A percentile compares a stretch with the other conserved stretches of the same genome.
phyloP scores from a whole-genome alignment of 1,140 invertebrate species.

The Lysiphlebus fabarum region DNA sequence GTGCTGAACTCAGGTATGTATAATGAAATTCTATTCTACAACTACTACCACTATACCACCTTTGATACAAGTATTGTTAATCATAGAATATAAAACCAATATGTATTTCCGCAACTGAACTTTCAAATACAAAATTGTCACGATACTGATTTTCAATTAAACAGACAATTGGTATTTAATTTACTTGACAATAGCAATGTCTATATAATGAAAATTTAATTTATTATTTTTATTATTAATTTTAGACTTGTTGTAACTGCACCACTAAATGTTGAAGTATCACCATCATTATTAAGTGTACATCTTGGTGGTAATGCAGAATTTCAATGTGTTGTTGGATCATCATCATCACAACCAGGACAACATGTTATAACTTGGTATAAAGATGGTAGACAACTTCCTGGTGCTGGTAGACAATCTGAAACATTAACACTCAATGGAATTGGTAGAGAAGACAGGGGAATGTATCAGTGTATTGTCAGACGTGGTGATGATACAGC shows the following conservation, averaged over 20 bases:
- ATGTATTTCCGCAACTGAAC: neutral
- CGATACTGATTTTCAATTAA: conserved; percentile 7
- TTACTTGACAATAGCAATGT: neutral
- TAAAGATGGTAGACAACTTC: conserved; percentile 71
- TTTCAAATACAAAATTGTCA: neutral
- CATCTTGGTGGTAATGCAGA: conserved; percentile 74
- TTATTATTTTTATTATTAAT: conserved; percentile 16
- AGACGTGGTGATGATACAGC: conserved; percentile 71
- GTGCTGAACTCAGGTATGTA: conserved; percentile 60
- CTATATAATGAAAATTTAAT: neutral
- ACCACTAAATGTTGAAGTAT: conserved; percentile 69
- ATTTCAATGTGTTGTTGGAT: conserved; percentile 65
- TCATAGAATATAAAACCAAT: neutral
- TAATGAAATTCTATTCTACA: neutral
- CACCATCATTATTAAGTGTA: conserved; percentile 68
- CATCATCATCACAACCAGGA: conserved; percentile 51
- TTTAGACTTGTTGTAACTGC: conserved; percentile 63
- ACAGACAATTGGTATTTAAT: conserved; percentile 7
- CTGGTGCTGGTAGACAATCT: conserved; percentile 63
- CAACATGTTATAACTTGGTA: conserved; percentile 66
- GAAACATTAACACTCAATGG: conserved; percentile 65
- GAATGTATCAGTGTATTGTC: conserved; percentile 85
- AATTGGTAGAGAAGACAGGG: conserved; percentile 72
- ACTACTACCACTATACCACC: no score
- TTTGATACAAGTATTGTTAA: neutral